Base-by-base conservation (phyloP, 2,888 invertebrate species). In the Cremastinae sp. region DNA sequence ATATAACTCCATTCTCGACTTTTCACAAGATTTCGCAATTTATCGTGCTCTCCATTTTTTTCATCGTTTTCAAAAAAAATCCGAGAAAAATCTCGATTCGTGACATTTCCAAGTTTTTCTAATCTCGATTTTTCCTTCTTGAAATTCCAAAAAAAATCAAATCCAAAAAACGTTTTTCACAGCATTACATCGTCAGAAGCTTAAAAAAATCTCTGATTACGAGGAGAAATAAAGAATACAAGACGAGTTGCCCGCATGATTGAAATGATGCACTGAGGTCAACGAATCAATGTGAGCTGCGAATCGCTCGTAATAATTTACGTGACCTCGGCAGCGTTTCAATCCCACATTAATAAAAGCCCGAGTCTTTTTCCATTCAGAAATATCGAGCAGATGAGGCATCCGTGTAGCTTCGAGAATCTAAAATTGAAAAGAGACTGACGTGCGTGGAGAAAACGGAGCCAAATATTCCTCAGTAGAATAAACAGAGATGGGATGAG, bases 331-430 rank as follows among this genome's bases (percentile, higher is more conserved):
- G 45, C 18, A 39, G 47, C 47, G 41, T 20, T 47, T 35, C 28
- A 64, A 73, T 73, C 68, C 39, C 72, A 76, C 69, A 69, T 59
- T 73, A 76, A 76, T 76, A 72, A 69, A 65, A 35, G 45, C 35
- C 16, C 39, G 28, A 28, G 28, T 2, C 41, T 59, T 45, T 58
- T 49, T 37, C n/a, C 28, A 58, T 68, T 35, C 20, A 16, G 37
- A 10, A 51, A 43, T 18, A 4, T 35, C 14, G 41, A 51, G 53
- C 22, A 28, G 43, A n/a, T 51, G 2, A n/a, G 59, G 59, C 59
- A 43, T 41, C 18, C 43, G 16, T 22, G 14, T 59, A n/a, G n/a
- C 18, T 10, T 37, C 22, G 3, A 37, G 45, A 64, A 56, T 10
- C 39, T 10, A 51, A 28, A 41, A 16, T 8, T 35, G 59, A 51